Percentiles rank a stretch among this genome's conserved stretches.
Conservation (phyloP, 2,888 invertebrate genomes). For the Rotaria macrura region DNA sequence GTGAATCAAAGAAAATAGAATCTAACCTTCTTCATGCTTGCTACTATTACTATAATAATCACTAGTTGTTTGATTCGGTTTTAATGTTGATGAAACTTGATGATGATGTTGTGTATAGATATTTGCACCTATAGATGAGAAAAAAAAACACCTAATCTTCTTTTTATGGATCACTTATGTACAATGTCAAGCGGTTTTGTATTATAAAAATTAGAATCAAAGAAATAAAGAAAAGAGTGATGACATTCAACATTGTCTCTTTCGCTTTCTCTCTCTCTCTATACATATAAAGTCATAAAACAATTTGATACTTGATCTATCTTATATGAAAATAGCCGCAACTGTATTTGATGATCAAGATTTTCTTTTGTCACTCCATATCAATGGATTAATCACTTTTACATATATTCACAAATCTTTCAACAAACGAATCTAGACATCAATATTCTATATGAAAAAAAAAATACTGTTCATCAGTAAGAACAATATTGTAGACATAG, state of each 20-base stretch:
- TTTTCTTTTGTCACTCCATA: constrained; percentile 1
- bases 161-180: not conserved
- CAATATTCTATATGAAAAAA: not conserved
- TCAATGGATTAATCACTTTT: constrained; percentile 3
- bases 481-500: too few species aligned
- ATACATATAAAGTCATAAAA: not conserved
- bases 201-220: not conserved
- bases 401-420: not conserved
- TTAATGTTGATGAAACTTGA: not conserved
- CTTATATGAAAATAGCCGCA: not conserved
- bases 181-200: not conserved
- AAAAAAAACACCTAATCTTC: not conserved
- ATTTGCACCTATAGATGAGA: not conserved
- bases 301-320: not conserved
- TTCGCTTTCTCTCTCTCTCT: too few species aligned
- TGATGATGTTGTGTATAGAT: not conserved
- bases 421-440: not conserved
- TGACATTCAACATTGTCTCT: not conserved
- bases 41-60: constrained; percentile 20
- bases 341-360: not conserved
- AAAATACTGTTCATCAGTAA: too few species aligned
- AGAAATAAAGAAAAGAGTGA: too few species aligned
- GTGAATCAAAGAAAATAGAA: too few species aligned
- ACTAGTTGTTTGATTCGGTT: not conserved
- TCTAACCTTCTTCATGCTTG: constrained; percentile 11